These are phyloP conservation scores for Salvelinus alpinus DNA, from an alignment of 2,113 vertebrate species.

Conservation along the genomic window DNA sequence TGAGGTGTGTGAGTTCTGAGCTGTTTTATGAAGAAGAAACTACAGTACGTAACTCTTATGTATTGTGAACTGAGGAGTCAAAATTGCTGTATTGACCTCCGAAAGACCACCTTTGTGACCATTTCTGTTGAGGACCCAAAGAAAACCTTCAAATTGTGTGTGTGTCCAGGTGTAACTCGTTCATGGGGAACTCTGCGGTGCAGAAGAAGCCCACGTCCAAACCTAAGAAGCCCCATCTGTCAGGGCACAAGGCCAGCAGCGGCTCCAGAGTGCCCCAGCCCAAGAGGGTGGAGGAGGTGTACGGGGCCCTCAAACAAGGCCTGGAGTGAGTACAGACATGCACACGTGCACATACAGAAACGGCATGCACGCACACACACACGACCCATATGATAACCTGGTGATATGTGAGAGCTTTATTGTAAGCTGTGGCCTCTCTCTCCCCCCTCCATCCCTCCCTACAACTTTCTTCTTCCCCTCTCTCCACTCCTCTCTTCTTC, in stretches of 20 bases:
- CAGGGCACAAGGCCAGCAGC: slow-evolving; percentile 87
- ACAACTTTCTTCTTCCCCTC: background rate
- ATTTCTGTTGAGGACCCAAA: too few species aligned
- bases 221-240: slow-evolving; percentile 89
- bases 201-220: slow-evolving; percentile 95
- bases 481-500: background rate
- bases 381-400: background rate
- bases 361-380: slow-evolving; percentile 3
- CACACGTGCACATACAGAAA: background rate
- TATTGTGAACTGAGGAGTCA: too few species aligned
- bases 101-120: too few species aligned
- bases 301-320: slow-evolving; percentile 88
- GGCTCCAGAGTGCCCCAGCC: slow-evolving; percentile 90
- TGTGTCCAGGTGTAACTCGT: slow-evolving; percentile 90
- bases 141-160: background rate
- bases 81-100: background rate
- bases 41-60: too few species aligned
- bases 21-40: too few species aligned
- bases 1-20: too few species aligned
- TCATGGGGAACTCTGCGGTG: slow-evolving; percentile 89
- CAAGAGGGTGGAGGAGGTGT: slow-evolving; percentile 89
- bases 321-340: slow-evolving; percentile 83
- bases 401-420: too few species aligned
- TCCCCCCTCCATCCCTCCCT: background rate
- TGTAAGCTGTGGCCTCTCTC: background rate